A percentile compares a stretch with the other conserved stretches of the same genome.
phyloP scores from a whole-genome alignment of 2,888 invertebrate genomes.

The Hirtodrosophila trivittata region DNA sequence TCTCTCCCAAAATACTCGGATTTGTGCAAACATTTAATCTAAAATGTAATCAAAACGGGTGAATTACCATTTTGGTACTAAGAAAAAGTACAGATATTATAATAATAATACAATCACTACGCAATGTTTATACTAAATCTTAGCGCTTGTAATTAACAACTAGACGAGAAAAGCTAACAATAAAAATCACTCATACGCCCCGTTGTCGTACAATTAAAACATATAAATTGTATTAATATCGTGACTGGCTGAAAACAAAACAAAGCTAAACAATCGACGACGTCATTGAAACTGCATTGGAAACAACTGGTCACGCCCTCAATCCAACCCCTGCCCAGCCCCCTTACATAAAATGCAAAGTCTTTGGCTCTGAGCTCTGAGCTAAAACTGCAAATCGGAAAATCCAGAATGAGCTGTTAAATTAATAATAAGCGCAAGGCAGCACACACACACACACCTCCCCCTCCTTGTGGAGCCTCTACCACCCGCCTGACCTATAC shows the following conservation, averaged over 20 bases:
- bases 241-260: conserved; percentile 64
- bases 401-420: conserved; percentile 75
- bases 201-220: conserved; percentile 67
- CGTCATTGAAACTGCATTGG: conserved; percentile 45
- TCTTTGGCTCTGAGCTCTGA: conserved; percentile 31
- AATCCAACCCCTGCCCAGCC: not conserved
- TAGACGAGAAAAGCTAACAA: conserved; percentile 67
- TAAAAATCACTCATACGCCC: conserved; percentile 75
- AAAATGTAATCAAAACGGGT: conserved; percentile 31
- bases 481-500: conserved; percentile 26
- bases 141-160: conserved; percentile 67
- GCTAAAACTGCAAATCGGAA: conserved; percentile 63
- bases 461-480: not conserved
- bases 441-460: conserved; percentile 2
- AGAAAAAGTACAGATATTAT: conserved; percentile 32
- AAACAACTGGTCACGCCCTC: conserved; percentile 27
- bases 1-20: not conserved
- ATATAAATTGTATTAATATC: conserved; percentile 80
- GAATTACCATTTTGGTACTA: conserved; percentile 53
- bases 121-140: conserved; percentile 51
- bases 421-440: conserved; percentile 73
- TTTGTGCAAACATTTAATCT: not conserved
- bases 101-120: conserved; percentile 40
- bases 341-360: not conserved
- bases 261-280: conserved; percentile 37